These are phyloP conservation scores for Musca domestica DNA, from an alignment of 1,140 invertebrate species.

Conservation along the genomic window DNA sequence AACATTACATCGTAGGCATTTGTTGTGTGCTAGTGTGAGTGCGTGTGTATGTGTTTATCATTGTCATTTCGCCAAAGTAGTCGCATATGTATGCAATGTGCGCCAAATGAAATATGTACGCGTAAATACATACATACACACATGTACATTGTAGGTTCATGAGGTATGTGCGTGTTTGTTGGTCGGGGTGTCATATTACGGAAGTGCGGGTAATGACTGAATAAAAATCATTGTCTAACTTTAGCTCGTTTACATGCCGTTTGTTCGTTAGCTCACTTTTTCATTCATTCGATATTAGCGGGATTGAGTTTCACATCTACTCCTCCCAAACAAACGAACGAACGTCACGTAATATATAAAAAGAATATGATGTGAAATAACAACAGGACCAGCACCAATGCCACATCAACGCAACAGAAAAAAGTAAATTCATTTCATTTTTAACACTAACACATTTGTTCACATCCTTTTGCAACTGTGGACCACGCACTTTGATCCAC, in stretches of 20 bases:
- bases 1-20: no score
- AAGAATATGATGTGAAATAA: no score
- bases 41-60: no score
- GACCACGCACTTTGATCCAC: no score
- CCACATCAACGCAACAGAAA: no score
- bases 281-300: background rate
- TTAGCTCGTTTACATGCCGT: slow-evolving; percentile 7
- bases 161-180: background rate
- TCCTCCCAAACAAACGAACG: background rate
- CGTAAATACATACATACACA: no score
- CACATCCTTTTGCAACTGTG: no score
- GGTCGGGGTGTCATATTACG: no score
- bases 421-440: background rate
- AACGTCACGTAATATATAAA: slow-evolving; percentile 6
- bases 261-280: background rate
- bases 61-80: background rate
- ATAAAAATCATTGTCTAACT: slow-evolving; percentile 18
- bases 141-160: no score
- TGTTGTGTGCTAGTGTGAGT: no score
- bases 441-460: slow-evolving; percentile 5
- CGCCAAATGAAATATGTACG: background rate
- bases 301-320: background rate
- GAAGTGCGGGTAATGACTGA: background rate
- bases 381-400: no score
- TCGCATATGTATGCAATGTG: background rate